A percentile compares a stretch with the other conserved stretches of the same genome.
Conservation (phyloP, 2,113 vertebrate genomes). For the Serinus canaria region DNA sequence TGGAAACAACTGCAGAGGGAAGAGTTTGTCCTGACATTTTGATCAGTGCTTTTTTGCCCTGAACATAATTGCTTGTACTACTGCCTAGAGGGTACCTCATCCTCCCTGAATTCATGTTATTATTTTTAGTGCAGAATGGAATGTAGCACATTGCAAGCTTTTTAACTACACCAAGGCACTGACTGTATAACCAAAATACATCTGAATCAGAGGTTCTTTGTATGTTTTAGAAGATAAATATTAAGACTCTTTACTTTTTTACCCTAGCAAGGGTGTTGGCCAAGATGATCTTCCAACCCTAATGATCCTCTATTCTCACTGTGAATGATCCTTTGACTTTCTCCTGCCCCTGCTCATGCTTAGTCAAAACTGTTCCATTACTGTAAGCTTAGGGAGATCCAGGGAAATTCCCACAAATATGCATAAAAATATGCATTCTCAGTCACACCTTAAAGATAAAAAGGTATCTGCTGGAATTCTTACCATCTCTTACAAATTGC, state of each 20-base stretch:
- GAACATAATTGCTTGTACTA: slow-evolving; percentile 15
- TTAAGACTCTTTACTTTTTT: neutral
- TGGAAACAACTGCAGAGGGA: neutral
- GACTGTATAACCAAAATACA: neutral
- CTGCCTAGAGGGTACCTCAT: slow-evolving; percentile 9
- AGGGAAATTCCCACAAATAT: neutral
- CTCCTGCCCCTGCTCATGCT: neutral
- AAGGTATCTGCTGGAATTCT: neutral
- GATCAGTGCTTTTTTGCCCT: neutral
- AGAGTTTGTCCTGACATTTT: slow-evolving; percentile 36
- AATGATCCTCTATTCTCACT: neutral
- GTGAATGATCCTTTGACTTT: neutral
- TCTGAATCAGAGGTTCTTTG: neutral
- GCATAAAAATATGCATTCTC: neutral
- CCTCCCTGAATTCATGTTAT: neutral
- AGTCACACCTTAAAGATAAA: neutral
- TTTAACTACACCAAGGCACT: neutral
- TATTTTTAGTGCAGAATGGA: slow-evolving; percentile 49
- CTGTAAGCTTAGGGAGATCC: neutral
- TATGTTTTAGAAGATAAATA: neutral
- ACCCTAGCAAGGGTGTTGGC: neutral
- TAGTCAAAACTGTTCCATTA: neutral
- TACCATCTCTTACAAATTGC: neutral
- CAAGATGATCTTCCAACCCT: neutral
- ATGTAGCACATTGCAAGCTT: neutral